These are phyloP conservation scores for Empis stercorea DNA, from an alignment of 2,888 invertebrate species.

Conservation along the genomic window DNA sequence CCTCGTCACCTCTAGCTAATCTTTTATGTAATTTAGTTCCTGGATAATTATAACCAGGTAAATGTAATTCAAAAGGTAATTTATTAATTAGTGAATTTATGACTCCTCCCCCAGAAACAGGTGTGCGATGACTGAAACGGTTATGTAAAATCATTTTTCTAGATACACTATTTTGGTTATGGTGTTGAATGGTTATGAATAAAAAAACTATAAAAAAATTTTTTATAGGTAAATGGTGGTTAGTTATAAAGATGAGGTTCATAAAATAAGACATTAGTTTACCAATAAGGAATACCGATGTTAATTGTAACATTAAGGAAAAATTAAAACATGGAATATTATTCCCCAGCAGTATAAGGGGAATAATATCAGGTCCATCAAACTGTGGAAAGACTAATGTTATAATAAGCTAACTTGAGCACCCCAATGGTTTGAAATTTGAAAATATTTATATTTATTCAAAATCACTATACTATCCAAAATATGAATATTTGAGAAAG, in stretches of 20 bases:
- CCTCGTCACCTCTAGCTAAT: slow-evolving; percentile 17
- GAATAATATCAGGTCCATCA: slow-evolving; percentile 19
- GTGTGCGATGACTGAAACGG: neutral
- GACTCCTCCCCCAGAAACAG: slow-evolving; percentile 17
- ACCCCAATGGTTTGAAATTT: slow-evolving; percentile 22
- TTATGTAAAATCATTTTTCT: neutral
- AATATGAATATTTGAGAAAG: no score
- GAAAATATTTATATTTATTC: slow-evolving; percentile 26
- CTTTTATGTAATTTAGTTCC: slow-evolving; percentile 17
- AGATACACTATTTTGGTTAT: neutral
- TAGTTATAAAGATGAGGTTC: slow-evolving; percentile 8
- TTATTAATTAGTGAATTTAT: slow-evolving; percentile 10
- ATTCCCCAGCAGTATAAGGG: slow-evolving; percentile 11
- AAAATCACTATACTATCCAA: slow-evolving; percentile 12
- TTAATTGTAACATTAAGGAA: neutral
- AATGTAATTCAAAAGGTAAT: slow-evolving; percentile 13
- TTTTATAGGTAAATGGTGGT: slow-evolving; percentile 3
- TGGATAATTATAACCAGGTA: slow-evolving; percentile 17
- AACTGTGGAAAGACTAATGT: slow-evolving; percentile 25
- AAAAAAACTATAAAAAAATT: neutral
- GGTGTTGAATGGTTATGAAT: slow-evolving; percentile 1
- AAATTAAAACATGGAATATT: slow-evolving; percentile 14
- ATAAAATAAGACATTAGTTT: neutral
- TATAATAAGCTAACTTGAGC: slow-evolving; percentile 18
- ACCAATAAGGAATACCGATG: neutral